Evolutionary conservation across 2,797 vertebrate species (phyloP).

Genomic region (Pipistrellus pipistrellus): DNA sequence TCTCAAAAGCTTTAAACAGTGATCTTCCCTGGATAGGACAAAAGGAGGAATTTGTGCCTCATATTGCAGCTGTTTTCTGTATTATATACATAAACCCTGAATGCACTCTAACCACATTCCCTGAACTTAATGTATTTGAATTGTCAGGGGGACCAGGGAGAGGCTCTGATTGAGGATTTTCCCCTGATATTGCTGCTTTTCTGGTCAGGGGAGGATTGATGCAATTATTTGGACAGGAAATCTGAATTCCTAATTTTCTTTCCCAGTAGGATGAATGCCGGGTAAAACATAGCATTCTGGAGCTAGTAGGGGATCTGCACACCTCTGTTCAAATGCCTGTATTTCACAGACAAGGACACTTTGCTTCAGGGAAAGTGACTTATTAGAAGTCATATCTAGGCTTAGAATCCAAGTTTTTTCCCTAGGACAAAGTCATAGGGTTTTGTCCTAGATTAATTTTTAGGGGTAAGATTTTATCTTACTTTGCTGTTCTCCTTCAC

Average conservation of each 20-base stretch:
- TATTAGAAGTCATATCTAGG: neutral
- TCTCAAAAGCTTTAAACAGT: constrained; percentile 30
- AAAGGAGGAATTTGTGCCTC: neutral
- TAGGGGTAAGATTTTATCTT: neutral
- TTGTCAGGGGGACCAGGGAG: neutral
- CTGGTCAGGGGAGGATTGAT: neutral
- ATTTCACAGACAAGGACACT: neutral
- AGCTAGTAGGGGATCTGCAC: neutral
- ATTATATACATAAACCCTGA: neutral
- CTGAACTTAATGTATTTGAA: constrained; percentile 42
- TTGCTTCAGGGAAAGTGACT: neutral
- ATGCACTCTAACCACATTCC: neutral
- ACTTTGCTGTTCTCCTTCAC: neutral
- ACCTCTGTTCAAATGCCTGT: neutral
- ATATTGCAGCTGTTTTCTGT: constrained; percentile 61
- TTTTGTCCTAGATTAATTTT: neutral
- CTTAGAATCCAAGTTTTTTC: neutral
- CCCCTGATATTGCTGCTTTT: constrained; percentile 67
- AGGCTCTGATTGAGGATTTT: constrained; percentile 62
- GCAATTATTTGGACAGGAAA: constrained; percentile 52
- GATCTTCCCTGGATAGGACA: neutral
- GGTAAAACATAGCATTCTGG: constrained; percentile 33
- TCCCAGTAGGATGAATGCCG: neutral
- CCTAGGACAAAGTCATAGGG: neutral
- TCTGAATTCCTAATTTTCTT: constrained; percentile 61